Evolutionary conservation across 2,797 vertebrate species (phyloP).

Genomic region (Sebastiscus albofasciatus): DNA sequence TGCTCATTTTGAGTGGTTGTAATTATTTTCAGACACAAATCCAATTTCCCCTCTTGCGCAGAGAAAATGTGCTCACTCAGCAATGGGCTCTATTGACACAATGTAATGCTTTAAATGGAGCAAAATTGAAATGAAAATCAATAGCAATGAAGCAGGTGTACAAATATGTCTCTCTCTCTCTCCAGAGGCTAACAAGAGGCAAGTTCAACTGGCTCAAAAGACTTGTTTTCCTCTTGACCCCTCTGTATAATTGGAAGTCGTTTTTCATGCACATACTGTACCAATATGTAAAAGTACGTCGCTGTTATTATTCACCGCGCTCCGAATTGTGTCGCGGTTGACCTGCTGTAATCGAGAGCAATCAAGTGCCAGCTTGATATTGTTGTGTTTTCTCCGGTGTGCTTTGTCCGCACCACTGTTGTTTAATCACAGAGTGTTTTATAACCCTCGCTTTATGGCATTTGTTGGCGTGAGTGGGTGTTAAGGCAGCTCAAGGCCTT

Average conservation of each 20-base stretch:
- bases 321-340: neutral
- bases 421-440: slow-evolving; percentile 62
- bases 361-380: neutral
- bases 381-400: neutral
- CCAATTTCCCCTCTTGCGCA: slow-evolving; percentile 36
- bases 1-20: slow-evolving; percentile 43
- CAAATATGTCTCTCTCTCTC: neutral
- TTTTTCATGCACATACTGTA: neutral
- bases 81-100: slow-evolving; percentile 38
- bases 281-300: neutral
- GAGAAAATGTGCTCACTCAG: slow-evolving; percentile 46
- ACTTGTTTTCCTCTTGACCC: neutral
- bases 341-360: slow-evolving; percentile 3
- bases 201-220: neutral
- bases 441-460: slow-evolving; percentile 35
- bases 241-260: neutral
- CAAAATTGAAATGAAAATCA: slow-evolving; percentile 65
- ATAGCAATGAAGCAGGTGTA: slow-evolving; percentile 32
- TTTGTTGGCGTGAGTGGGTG: slow-evolving; percentile 49
- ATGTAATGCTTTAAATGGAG: slow-evolving; percentile 38
- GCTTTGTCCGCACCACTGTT: slow-evolving; percentile 30
- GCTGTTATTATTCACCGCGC: neutral
- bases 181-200: neutral
- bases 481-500: slow-evolving; percentile 61
- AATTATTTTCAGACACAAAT: slow-evolving; percentile 64